Base-by-base conservation (phyloP, 2,113 vertebrate species). In the Scalopus aquaticus region DNA sequence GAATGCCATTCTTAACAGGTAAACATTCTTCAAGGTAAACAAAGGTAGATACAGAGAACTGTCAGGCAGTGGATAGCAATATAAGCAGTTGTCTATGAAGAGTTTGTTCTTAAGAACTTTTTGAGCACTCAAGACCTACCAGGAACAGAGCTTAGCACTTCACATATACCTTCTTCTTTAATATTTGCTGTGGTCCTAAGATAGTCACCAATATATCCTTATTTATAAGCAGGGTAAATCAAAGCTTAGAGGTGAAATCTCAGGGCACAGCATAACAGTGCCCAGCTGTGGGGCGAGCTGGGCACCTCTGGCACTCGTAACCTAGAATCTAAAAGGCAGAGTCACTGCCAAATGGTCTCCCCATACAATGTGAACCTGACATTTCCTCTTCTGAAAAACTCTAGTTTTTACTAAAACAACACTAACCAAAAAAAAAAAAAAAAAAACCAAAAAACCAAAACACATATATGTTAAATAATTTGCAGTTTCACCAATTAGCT, bases 401-500 rank as follows among this genome's bases (percentile, higher is more conserved):
- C 58, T 77, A 32, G 5, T 4, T 84, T 88, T 84, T 26, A 72
- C 35, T 44, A 69, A 87, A 60, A 67, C 20, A 69, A 92, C 11
- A 80, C 5, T 42, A 42, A 20, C 9, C 16, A 51, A 7, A 49
- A 49, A 7, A 51, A 51, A 7, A 49, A 49, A 7, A 49, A 49
- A 5, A 51, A 69, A 74, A 22, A 39, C 44, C 44, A n/a, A n/a
- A n/a, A n/a, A n/a, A n/a, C n/a, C n/a, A 51, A 62, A 32, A 17
- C 9, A 22, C 35, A 28, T 58, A 72, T 62, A 44, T 39, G 10
- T 35, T 60, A 51, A 84, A 91, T 76, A 67, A 82, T 54, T 81
- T 77, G 26, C 6, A 1, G 78, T 72, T 91, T 39, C 6, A 89
- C 58, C 13, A 65, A 39, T 67, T 70, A 60, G 39, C 39, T 72